Base-by-base conservation (phyloP, 2,113 vertebrate genomes). In the Alethe diademata region DNA sequence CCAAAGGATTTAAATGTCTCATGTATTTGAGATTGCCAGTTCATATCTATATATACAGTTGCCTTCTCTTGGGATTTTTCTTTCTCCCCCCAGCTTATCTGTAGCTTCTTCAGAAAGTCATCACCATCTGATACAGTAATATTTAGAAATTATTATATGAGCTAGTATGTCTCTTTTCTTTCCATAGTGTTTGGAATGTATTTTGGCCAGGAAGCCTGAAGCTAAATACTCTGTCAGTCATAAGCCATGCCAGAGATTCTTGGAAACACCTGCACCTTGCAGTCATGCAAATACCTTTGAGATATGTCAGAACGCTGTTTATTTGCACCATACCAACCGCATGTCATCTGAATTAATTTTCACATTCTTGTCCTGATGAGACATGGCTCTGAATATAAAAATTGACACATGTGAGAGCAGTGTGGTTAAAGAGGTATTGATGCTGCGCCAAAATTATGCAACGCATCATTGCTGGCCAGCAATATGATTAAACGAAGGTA, bases 231-330 rank as follows among this genome's bases (percentile, higher is more conserved):
- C 48, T 28, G 92, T 62, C 28, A 72, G 85, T 92, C 70, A 26
- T 84, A 86, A 83, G 42, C 79, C 36, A 31, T 84, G 95, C 42
- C 36, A 95, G 25, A 25, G 48, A 95, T 95, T 95, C 87, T 96
- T 95, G 67, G 78, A 97, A 94, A 86, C 83, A 81, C 57, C 93
- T 95, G 90, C 48, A 84, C 33, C 88, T 95, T 83, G 71, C 71
- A 71, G 92, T 88, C 96, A 81, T 56, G 60, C 56, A 94, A 66
- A 95, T 93, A 28, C 67, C 90, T 97, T 86, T 88, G 65, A 95
- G 86, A 78, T 90, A 67, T 80, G 67, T 88, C 88, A 90, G 61
- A 96, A 78, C 43, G 36, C 23, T 90, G 43, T 83, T 93, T 94
- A 80, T 88, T 96, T 93, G 56, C 72, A 92, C 75, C 88, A 75